Evolutionary conservation across 2,888 invertebrate species (phyloP).

Genomic region (Podotricha telesiphe): DNA sequence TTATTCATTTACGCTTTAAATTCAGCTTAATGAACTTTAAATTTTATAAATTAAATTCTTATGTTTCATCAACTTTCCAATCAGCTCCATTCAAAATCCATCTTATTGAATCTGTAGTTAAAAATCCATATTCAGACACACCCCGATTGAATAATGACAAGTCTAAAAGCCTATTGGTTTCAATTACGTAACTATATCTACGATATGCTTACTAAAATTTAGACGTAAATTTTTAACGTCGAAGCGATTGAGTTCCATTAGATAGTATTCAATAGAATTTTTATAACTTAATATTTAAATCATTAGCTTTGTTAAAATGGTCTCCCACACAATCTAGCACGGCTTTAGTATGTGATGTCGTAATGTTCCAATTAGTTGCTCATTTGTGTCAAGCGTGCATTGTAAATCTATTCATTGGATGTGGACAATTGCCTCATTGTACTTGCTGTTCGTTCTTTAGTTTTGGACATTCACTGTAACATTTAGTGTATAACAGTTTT

Average conservation of each 20-base stretch:
- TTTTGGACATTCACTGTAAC: constrained; percentile 59
- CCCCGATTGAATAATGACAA: not conserved
- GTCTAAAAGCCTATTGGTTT: not conserved
- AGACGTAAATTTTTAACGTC: too few species aligned
- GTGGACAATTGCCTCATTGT: constrained; percentile 71
- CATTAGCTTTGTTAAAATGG: constrained; percentile 34
- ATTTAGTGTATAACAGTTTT: constrained; percentile 47
- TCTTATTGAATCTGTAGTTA: too few species aligned
- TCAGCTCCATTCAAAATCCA: too few species aligned
- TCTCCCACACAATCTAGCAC: constrained; percentile 50
- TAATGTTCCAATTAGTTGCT: constrained; percentile 81
- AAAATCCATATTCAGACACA: too few species aligned
- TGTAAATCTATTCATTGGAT: constrained; percentile 72
- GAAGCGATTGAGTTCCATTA: not conserved
- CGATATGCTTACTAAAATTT: not conserved
- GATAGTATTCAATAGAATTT: constrained; percentile 4
- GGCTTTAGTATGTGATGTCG: constrained; percentile 69
- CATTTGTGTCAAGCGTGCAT: constrained; percentile 79
- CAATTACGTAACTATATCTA: not conserved
- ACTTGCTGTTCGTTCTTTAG: constrained; percentile 62
- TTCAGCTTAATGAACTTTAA: too few species aligned
- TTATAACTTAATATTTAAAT: constrained; percentile 22
- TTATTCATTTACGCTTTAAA: too few species aligned
- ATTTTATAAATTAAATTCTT: too few species aligned
- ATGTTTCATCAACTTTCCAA: too few species aligned